Conservation (phyloP, 2,797 vertebrate genomes). For the Phoeniculus purpureus region DNA sequence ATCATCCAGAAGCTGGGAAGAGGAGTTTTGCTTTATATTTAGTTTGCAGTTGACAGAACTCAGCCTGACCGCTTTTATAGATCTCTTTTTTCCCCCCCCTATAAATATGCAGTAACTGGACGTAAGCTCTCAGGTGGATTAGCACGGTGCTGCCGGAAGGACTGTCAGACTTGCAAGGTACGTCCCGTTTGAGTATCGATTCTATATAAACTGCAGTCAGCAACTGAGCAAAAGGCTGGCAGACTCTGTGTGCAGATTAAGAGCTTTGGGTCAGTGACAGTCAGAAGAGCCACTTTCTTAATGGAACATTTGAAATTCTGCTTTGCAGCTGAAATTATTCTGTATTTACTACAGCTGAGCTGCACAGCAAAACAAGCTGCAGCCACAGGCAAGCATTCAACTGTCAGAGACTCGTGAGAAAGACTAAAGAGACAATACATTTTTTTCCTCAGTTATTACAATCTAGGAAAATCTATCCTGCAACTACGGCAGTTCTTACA, state of each 20-base stretch:
- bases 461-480: not conserved
- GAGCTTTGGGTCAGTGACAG: not conserved
- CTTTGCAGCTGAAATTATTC: slow-evolving; percentile 29
- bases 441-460: not conserved
- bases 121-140: slow-evolving; percentile 72
- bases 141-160: slow-evolving; percentile 66
- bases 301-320: not conserved
- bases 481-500: not conserved
- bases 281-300: not conserved
- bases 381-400: not conserved
- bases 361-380: not conserved
- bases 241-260: not conserved
- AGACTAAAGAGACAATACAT: not conserved
- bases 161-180: slow-evolving; percentile 76
- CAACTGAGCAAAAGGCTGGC: not conserved
- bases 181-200: slow-evolving; percentile 58
- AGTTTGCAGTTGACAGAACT: slow-evolving; percentile 39
- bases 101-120: slow-evolving; percentile 55
- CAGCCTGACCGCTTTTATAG: slow-evolving; percentile 1
- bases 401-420: not conserved
- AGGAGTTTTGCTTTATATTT: slow-evolving; percentile 44
- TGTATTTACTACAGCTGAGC: not conserved
- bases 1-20: slow-evolving; percentile 76
- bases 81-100: not conserved
- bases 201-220: not conserved